Evolutionary conservation across 2,797 vertebrate species (phyloP), one percentile per base, ranked within the genome.

Genomic region (Notolabrus celidotus): DNA sequence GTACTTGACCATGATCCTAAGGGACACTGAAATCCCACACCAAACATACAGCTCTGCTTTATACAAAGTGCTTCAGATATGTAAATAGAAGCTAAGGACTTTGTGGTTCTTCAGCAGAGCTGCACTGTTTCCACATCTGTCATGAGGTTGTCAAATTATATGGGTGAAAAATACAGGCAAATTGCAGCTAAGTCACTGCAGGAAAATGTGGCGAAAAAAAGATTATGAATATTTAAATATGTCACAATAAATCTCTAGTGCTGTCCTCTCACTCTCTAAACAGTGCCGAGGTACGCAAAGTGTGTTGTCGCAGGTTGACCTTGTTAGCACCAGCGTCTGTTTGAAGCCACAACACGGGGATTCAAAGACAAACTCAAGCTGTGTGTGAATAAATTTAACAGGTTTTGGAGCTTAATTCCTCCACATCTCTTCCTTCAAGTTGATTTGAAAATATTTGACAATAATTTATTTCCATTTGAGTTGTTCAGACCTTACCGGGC

Each of bases 1-100:
- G 51, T 58, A 61, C 56, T 75, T 82, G 61, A 76, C 58, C 61
- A 7, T 42, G 67, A 83, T 80, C 70, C 63, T 72, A 22, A 25
- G 55, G 67, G 68, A 74, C 43, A 34, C 4, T 49, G 25, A 67
- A 65, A 65, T 51, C 47, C 31, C 34, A 11, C 41, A n/a, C 36
- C 62, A 53, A 41, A 67, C 20, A 25, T 58, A 36, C 14, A 56
- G 55, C 29, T 14, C 14, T 46, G 31, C 38, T 31, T 9, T 46
- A 46, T 12, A 34, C 43, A 62, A 57, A 63, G 20, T 3, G 11
- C 33, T 58, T 42, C 10, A 50, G 15, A 47, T 74, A 38, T 41
- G 62, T 29, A 53, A 71, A 39, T 43, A 31, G 12, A 39, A 22
- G 59, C 36, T 23, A 3, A 52, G 60, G 20, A 20, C 47, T 42